phyloP scores from a whole-genome alignment of 2,113 vertebrate genomes.

The Neolamprologus modestus region DNA sequence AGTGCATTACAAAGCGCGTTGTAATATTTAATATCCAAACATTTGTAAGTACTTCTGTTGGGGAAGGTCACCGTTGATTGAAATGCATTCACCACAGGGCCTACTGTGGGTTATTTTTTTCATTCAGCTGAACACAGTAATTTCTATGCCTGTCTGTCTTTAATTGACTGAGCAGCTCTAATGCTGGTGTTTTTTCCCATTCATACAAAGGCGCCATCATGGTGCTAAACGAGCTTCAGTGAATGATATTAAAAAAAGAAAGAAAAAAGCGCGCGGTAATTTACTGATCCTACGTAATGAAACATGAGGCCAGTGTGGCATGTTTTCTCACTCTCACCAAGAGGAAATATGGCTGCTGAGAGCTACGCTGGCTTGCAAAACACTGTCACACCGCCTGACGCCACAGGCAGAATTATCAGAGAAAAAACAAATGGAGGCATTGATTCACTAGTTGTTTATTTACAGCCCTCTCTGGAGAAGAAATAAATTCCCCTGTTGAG shows the following conservation, averaged over 20 bases:
- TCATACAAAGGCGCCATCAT: constrained; percentile 35
- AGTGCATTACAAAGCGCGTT: not conserved
- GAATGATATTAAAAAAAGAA: constrained; percentile 1
- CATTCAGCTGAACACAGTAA: not conserved
- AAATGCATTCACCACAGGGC: not conserved
- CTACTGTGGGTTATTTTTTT: not conserved
- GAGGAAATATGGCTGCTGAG: constrained; percentile 53
- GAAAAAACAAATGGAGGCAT: constrained; percentile 65
- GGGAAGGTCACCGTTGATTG: constrained; percentile 10
- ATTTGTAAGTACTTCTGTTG: not conserved
- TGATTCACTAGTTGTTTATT: constrained; percentile 73
- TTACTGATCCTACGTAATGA: constrained; percentile 48
- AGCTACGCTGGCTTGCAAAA: constrained; percentile 42
- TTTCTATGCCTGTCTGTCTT: constrained; percentile 9
- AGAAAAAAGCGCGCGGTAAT: constrained; percentile 14
- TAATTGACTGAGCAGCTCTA: constrained; percentile 1
- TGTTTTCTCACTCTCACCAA: constrained; percentile 40
- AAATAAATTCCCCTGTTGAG: constrained; percentile 66
- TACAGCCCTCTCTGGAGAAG: constrained; percentile 59
- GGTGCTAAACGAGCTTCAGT: constrained; percentile 28
- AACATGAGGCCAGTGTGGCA: constrained; percentile 41
- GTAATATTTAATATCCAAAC: not conserved
- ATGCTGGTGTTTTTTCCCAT: constrained; percentile 18
- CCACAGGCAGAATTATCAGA: constrained; percentile 62
- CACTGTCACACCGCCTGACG: constrained; percentile 46